These are phyloP conservation scores for Odocoileus hemionus DNA, from an alignment of 2,113 vertebrate genomes.

Conservation along the genomic window DNA sequence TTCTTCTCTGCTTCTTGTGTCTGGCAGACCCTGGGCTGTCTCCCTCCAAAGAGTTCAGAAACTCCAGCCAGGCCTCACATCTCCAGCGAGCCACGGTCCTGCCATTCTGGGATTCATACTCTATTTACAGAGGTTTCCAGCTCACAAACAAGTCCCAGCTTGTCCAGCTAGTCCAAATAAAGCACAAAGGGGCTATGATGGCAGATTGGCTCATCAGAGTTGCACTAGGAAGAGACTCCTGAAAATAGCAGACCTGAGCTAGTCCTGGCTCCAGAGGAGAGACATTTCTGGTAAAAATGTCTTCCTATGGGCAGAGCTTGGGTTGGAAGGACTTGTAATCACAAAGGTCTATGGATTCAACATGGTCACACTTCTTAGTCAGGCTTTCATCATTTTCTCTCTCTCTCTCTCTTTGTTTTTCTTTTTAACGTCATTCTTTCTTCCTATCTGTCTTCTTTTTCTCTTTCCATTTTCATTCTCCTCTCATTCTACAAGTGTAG, in stretches of 20 bases:
- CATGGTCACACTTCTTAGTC: not conserved
- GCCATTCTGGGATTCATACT: slow-evolving; percentile 58
- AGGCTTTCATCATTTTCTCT: not conserved
- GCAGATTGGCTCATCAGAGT: not conserved
- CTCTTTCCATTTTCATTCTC: not conserved
- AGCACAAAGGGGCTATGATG: slow-evolving; percentile 5
- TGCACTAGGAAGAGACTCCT: not conserved
- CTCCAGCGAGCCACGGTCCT: not conserved
- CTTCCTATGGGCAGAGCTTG: not conserved
- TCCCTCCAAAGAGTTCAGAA: not conserved
- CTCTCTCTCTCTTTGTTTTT: not conserved
- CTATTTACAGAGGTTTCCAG: slow-evolving; percentile 63
- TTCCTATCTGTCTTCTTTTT: not conserved
- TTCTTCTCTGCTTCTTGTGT: not conserved
- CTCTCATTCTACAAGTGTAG: not conserved
- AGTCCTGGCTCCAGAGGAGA: not conserved
- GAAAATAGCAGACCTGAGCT: slow-evolving; percentile 14
- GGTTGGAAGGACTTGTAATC: not conserved
- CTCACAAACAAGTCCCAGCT: slow-evolving; percentile 53
- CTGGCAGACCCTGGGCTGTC: not conserved
- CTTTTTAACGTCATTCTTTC: not conserved
- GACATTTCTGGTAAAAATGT: not conserved
- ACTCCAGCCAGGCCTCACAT: slow-evolving; percentile 6
- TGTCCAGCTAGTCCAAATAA: slow-evolving; percentile 68
- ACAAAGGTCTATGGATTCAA: not conserved